Percentiles rank a stretch among this genome's conserved stretches.
Conservation (phyloP, 2,113 vertebrate genomes). For the Sitta europaea region DNA sequence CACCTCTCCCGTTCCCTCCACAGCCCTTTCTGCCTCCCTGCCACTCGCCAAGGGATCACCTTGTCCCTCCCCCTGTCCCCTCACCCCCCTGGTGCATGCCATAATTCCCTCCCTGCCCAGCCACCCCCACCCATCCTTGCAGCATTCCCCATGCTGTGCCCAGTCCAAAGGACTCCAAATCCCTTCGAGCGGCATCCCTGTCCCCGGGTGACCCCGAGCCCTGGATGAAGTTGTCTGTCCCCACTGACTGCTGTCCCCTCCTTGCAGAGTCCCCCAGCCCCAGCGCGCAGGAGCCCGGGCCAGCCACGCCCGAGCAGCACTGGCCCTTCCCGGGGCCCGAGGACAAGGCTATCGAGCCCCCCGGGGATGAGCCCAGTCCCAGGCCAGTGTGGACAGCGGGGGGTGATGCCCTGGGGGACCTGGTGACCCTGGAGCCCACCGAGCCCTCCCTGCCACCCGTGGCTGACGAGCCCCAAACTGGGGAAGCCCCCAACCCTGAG, state of each 20-base stretch:
- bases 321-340: constrained; percentile 53
- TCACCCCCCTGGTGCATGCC: background rate
- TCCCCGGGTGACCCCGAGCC: background rate
- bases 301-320: background rate
- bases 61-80: background rate
- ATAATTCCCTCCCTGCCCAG: background rate
- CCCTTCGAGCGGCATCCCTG: background rate
- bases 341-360: constrained; percentile 42
- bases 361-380: background rate
- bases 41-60: background rate
- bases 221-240: background rate
- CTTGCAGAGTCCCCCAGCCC: constrained; percentile 64
- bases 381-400: constrained; percentile 8
- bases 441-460: constrained; percentile 35
- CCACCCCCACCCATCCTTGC: background rate
- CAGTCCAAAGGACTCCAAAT: background rate
- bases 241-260: background rate
- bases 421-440: constrained; percentile 53
- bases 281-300: constrained; percentile 10
- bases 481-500: constrained; percentile 23
- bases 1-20: background rate
- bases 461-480: background rate
- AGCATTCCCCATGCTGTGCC: background rate
- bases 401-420: constrained; percentile 58
- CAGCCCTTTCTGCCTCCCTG: background rate